These are phyloP conservation scores for Eleutherodactylus coqui DNA, from an alignment of 2,797 vertebrate genomes.

Conservation along the genomic window DNA sequence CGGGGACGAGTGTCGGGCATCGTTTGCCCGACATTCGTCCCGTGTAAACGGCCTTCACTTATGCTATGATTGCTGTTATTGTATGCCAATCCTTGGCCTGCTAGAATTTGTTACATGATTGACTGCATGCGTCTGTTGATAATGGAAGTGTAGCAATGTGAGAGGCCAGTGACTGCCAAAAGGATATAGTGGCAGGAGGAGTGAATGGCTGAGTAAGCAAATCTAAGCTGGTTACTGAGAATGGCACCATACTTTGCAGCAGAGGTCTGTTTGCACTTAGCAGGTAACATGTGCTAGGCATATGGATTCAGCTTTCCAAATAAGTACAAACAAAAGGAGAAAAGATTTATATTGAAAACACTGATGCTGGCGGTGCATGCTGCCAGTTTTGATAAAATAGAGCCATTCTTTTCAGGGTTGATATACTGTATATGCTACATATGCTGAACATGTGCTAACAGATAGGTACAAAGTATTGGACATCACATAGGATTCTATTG, in stretches of 20 bases:
- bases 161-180: not conserved
- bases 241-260: conserved; percentile 2
- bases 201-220: not conserved
- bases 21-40: too few relatives aligned
- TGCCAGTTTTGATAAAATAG: not conserved
- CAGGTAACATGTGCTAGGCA: conserved; percentile 50
- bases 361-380: conserved; percentile 22
- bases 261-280: conserved; percentile 28
- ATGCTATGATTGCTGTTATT: not conserved
- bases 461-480: not conserved
- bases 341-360: conserved; percentile 39
- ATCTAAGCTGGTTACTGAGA: not conserved
- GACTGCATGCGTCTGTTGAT: not conserved
- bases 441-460: conserved; percentile 13
- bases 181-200: not conserved
- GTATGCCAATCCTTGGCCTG: not conserved
- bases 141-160: not conserved
- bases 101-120: not conserved
- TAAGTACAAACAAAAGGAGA: not conserved
- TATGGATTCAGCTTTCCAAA: conserved; percentile 34
- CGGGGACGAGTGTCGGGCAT: too few relatives aligned
- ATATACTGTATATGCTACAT: not conserved
- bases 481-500: not conserved
- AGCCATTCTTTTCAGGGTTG: not conserved
- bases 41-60: too few relatives aligned